Percentiles rank a stretch among this genome's conserved stretches.
These are phyloP conservation scores for Lochmaea crataegi DNA, from an alignment of 2,888 invertebrate genomes.

Conservation along the genomic window DNA sequence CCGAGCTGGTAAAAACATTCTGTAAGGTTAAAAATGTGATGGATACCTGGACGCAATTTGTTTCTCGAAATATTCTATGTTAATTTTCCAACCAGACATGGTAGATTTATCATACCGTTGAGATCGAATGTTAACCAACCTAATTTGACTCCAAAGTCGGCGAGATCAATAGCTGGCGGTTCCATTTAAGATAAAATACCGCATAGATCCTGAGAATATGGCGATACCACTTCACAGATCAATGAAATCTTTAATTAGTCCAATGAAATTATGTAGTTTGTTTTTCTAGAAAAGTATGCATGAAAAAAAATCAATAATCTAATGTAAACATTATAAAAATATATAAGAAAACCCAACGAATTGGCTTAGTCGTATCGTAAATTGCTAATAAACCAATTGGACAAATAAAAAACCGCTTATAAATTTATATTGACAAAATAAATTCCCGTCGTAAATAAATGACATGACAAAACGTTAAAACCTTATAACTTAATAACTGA, in stretches of 20 bases:
- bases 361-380: background rate
- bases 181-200: constrained; percentile 24
- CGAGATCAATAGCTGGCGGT: constrained; percentile 32
- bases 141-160: constrained; percentile 33
- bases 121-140: constrained; percentile 35
- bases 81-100: background rate
- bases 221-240: constrained; percentile 1
- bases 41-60: background rate
- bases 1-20: background rate
- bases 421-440: background rate
- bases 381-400: background rate
- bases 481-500: constrained; percentile 11
- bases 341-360: too few relatives aligned
- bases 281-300: too few relatives aligned
- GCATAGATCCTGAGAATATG: constrained; percentile 1
- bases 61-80: background rate
- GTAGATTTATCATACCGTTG: constrained; percentile 29
- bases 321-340: too few relatives aligned
- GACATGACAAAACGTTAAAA: background rate
- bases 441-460: constrained; percentile 5
- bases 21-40: background rate
- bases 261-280: background rate
- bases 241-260: constrained; percentile 4
- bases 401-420: background rate
- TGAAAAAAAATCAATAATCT: too few relatives aligned